These are phyloP conservation scores for Cynopterus brachyotis DNA, from an alignment of 2,113 vertebrate genomes.

Conservation along the genomic window DNA sequence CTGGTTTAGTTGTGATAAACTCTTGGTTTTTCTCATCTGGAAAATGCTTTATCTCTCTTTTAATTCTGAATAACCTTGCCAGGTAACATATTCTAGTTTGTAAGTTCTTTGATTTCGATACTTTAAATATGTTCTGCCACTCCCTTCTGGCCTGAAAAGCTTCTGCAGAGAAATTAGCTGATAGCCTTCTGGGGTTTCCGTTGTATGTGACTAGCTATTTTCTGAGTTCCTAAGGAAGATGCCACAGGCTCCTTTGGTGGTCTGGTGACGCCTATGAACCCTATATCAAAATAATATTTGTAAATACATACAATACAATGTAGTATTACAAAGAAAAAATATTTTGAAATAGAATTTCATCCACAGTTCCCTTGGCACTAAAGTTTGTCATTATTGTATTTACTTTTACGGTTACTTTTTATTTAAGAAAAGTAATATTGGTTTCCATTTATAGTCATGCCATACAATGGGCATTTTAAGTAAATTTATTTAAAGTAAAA, in stretches of 20 bases:
- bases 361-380: neutral
- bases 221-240: neutral
- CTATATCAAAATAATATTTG: neutral
- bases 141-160: too few species aligned
- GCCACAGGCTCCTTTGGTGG: neutral
- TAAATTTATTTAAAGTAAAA: neutral
- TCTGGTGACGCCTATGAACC: neutral
- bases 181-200: too few species aligned
- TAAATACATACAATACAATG: neutral
- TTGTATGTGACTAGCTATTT: too few species aligned
- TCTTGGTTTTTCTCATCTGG: too few species aligned
- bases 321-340: neutral
- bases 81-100: too few species aligned
- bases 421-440: neutral
- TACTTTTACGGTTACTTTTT: neutral
- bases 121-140: too few species aligned
- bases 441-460: neutral
- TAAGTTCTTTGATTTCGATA: too few species aligned
- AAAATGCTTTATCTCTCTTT: too few species aligned
- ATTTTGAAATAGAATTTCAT: neutral
- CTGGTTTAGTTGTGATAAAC: too few species aligned
- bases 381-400: neutral
- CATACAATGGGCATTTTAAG: neutral
- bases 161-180: too few species aligned
- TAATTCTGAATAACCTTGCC: too few species aligned